Evolutionary conservation across 2,113 vertebrate species (phyloP), one percentile per base, ranked within the genome.

Genomic region (Bucco capensis): DNA sequence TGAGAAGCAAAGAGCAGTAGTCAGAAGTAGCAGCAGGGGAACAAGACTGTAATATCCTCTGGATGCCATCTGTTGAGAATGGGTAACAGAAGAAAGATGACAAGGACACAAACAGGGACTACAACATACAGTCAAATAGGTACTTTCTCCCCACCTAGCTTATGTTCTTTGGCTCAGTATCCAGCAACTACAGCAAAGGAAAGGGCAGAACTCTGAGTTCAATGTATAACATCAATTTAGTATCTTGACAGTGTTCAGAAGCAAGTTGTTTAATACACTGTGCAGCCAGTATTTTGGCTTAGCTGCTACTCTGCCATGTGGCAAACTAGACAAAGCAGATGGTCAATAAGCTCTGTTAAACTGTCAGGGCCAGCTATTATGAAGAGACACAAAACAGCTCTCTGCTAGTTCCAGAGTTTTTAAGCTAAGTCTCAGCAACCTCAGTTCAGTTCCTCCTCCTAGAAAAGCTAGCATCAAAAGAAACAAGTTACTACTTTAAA

Each of bases 301-400:
- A 91, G 79, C 33, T 91, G 58, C 77, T 80, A 80, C 61, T 88
- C 82, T 94, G 92, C 95, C 96, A 96, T 95, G 90, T 96, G 96
- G 92, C 94, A 96, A 97, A 96, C 92, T 87, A 96, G 95, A 97
- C 95, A 95, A 94, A 96, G 90, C 96, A 97, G 96, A 97, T 96
- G 96, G 96, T 75, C 94, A 95, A 85, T 96, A 95, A 95, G 92
- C 94, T 94, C 94, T 96, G 92, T 90, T 96, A 95, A 97, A 96
- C 76, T 93, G 83, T 89, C 92, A 95, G 73, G 85, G 86, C 72
- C 89, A 92, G 76, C 77, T 62, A 93, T 85, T 91, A 83, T 73
- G 51, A 85, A 77, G 64, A 87, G 58, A 89, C 37, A 83, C 67
- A 92, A 89, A 95, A 87, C 77, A 90, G 67, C 54, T 84, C 76